phyloP scores from a whole-genome alignment of 2,888 invertebrate species.

The Macaria liturata region DNA sequence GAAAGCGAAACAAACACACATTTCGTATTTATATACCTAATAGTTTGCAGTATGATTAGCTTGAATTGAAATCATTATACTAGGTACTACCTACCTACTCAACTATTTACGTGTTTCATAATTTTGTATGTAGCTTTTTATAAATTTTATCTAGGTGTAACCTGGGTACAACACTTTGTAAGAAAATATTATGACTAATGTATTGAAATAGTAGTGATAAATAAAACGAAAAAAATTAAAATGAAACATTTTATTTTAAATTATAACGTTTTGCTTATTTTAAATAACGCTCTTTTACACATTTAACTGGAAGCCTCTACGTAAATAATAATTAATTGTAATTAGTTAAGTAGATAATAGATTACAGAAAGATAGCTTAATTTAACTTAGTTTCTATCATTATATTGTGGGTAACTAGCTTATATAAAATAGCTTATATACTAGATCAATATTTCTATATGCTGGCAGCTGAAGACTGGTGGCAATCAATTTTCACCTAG shows the following conservation, averaged over 20 bases:
- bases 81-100: too few relatives aligned
- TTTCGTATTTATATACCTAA: too few relatives aligned
- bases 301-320: slow-evolving; percentile 80
- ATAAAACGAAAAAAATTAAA: slow-evolving; percentile 54
- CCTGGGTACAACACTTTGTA: too few relatives aligned
- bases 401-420: slow-evolving; percentile 12
- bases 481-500: slow-evolving; percentile 78
- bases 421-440: too few relatives aligned
- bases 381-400: slow-evolving; percentile 9
- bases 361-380: slow-evolving; percentile 26
- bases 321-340: slow-evolving; percentile 57
- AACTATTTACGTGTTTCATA: too few relatives aligned
- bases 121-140: too few relatives aligned
- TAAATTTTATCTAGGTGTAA: too few relatives aligned
- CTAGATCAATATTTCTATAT: slow-evolving; percentile 39
- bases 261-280: slow-evolving; percentile 56
- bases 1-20: too few relatives aligned
- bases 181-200: too few relatives aligned
- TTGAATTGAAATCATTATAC: too few relatives aligned
- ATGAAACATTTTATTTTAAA: slow-evolving; percentile 68
- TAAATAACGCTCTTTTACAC: slow-evolving; percentile 76
- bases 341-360: slow-evolving; percentile 30
- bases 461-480: slow-evolving; percentile 47
- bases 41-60: too few relatives aligned
- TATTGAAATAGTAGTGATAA: slow-evolving; percentile 16